Base-by-base conservation (phyloP, 2,888 invertebrate genomes). In the Lapara coniferarum region DNA sequence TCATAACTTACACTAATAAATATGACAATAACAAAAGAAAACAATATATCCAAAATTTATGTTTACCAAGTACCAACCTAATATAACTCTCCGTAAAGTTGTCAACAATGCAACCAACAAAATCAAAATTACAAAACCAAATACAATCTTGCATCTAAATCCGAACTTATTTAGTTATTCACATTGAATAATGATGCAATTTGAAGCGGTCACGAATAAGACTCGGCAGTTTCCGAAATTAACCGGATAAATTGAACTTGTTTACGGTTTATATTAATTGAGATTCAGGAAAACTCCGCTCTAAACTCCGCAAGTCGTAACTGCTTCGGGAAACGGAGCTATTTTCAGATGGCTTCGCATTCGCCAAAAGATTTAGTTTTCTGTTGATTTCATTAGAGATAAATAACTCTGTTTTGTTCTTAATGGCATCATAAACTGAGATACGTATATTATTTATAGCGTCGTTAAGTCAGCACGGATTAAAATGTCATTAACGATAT, bases 91-190 rank as follows among this genome's bases (percentile, higher is more conserved):
- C 53, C 16, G 16, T 53, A 53, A 53, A 16, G 53, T 53, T 16
- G 16, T 16, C 5, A 7, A 2, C 19, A 55, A 12, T n/a, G 55
- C 53, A 55, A 12, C 10, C 16, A 55, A 55, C 19, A 55, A 19
- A 55, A 19, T 10, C 16, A 19, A 19, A 55, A 4, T 7, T 10
- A 55, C 55, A 16, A 16, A 49, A 13, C 19, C 16, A 46, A 49
- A 66, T 16, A 30, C 51, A 52, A 66, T 14, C 51, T 68, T 74
- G 68, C 68, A 56, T 30, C 66, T 49, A 52, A 66, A 66, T 55
- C 46, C 25, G 46, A 58, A 59, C 66, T 66, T 67, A 51, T 58
- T 59, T 16, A 68, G 52, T 52, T 59, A 53, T 49, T 63, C 46
- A 68, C 56, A 56, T 44, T 66, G 53, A 59, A 59, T 68, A 69